These are phyloP conservation scores for Callyntrura sp. DNA, from an alignment of 2,888 invertebrate species.

Conservation along the genomic window DNA sequence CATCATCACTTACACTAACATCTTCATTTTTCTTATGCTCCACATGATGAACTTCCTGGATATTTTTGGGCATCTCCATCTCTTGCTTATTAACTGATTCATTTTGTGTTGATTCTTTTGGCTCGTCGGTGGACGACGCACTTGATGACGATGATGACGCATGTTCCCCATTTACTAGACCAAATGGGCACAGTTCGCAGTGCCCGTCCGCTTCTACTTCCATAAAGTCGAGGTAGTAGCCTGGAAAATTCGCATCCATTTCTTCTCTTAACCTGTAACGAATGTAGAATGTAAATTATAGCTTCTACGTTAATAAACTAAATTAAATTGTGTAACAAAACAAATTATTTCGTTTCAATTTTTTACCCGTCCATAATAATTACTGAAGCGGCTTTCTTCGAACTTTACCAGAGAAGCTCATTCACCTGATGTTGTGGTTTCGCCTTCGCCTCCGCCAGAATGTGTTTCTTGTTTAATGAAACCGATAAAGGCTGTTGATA, in stretches of 20 bases:
- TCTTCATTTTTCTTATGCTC: neutral
- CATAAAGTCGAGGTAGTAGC: slow-evolving; percentile 15
- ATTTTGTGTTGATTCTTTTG: neutral
- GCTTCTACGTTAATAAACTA: neutral
- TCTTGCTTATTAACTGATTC: neutral
- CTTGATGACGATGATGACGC: neutral
- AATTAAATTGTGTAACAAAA: neutral
- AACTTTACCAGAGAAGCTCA: neutral
- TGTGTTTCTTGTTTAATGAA: too few species aligned
- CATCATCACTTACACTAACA: slow-evolving; percentile 24
- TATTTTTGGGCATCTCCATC: neutral
- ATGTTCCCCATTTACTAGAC: slow-evolving; percentile 21
- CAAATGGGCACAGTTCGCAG: slow-evolving; percentile 28
- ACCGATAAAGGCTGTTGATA: too few species aligned
- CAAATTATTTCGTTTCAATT: neutral
- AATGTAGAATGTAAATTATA: too few species aligned
- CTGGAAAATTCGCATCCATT: neutral
- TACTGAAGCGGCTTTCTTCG: neutral
- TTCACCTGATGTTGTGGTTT: too few species aligned
- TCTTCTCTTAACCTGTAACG: slow-evolving; percentile 5
- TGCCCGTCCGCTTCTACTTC: slow-evolving; percentile 19
- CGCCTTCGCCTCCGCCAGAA: neutral
- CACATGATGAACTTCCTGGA: neutral
- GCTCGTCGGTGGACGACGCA: too few species aligned
- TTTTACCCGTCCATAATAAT: slow-evolving; percentile 18